Evolutionary conservation across 2,888 invertebrate genomes (phyloP).

Genomic region (Serripes groenlandicus): DNA sequence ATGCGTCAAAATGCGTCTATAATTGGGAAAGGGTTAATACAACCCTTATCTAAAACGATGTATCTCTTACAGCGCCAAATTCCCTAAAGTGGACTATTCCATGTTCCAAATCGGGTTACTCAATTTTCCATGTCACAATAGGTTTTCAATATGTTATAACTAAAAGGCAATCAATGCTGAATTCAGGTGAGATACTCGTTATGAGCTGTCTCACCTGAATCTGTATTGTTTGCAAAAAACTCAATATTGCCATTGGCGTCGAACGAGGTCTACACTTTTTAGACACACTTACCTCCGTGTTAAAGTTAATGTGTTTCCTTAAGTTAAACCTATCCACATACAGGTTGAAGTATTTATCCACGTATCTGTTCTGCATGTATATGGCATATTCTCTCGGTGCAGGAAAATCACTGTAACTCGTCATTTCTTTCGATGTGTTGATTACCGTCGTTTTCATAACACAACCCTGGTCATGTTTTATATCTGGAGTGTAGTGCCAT

Average conservation of each 20-base stretch:
- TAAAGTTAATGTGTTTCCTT: conserved; percentile 79
- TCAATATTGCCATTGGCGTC: neutral
- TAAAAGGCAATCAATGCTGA: no score
- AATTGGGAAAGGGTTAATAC: no score
- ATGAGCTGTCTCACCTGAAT: no score
- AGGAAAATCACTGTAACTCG: conserved; percentile 85
- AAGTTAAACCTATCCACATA: conserved; percentile 83
- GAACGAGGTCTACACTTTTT: neutral
- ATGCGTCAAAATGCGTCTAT: no score
- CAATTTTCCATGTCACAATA: no score
- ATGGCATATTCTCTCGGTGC: conserved; percentile 82
- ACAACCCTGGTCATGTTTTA: conserved; percentile 75
- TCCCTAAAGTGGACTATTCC: no score
- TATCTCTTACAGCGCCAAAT: no score
- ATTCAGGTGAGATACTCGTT: no score
- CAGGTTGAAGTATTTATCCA: conserved; percentile 82
- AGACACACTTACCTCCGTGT: conserved; percentile 72
- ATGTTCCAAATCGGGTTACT: no score
- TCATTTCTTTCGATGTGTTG: conserved; percentile 85
- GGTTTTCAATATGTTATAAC: no score
- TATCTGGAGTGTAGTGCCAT: conserved; percentile 80
- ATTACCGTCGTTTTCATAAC: conserved; percentile 84
- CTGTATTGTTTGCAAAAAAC: no score
- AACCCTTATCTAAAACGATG: no score
- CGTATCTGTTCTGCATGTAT: conserved; percentile 85